A percentile compares a stretch with the other conserved stretches of the same genome.
phyloP scores from a whole-genome alignment of 2,113 vertebrate genomes.

The Grantiella picta region DNA sequence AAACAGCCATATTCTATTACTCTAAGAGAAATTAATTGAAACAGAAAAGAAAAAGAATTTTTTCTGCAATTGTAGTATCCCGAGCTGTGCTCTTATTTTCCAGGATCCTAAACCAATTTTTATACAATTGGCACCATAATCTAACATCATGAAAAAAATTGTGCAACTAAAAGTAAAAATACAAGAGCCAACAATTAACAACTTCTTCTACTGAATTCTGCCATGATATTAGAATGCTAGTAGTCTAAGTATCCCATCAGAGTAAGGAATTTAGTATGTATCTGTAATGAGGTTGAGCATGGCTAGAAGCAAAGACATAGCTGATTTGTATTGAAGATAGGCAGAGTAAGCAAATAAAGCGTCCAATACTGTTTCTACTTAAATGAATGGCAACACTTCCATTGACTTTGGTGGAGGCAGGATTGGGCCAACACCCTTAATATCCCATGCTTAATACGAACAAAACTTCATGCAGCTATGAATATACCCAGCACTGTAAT shows the following conservation, averaged over 20 bases:
- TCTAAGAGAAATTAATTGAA: background rate
- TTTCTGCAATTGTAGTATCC: background rate
- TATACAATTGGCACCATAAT: background rate
- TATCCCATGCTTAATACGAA: background rate
- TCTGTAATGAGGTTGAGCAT: conserved; percentile 61
- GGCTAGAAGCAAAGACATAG: conserved; percentile 65
- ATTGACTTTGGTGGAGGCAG: background rate
- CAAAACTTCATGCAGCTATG: background rate
- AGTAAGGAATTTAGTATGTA: conserved; percentile 24
- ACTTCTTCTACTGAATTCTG: conserved; percentile 41
- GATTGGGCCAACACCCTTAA: background rate
- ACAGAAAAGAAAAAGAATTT: conserved; percentile 25
- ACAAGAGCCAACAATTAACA: background rate
- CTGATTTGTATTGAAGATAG: conserved; percentile 56
- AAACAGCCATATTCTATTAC: conserved; percentile 2
- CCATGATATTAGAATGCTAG: conserved; percentile 25
- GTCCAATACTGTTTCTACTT: background rate
- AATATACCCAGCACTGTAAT: fast-evolving
- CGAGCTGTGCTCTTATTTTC: background rate
- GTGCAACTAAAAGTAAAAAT: background rate
- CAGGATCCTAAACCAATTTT: background rate
- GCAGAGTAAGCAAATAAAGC: conserved; percentile 35
- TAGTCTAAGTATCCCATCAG: background rate
- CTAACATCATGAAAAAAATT: background rate
- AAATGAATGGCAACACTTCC: background rate